Percentiles rank a stretch among this genome's conserved stretches.
These are phyloP conservation scores for Chymomyza costata DNA, from an alignment of 1,140 invertebrate species.

Conservation along the genomic window DNA sequence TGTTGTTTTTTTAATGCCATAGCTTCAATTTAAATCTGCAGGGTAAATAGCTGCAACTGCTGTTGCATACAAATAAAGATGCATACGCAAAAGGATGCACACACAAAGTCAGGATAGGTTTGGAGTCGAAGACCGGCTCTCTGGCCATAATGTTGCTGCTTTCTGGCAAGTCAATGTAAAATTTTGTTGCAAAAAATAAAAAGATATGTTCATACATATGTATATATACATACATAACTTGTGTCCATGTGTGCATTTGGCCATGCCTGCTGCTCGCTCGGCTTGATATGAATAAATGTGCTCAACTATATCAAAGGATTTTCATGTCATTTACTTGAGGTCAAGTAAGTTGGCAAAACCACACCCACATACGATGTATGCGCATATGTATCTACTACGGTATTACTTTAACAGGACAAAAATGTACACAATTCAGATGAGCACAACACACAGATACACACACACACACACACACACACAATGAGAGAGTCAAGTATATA, in stretches of 20 bases:
- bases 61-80: background rate
- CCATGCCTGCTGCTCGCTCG: too few species aligned
- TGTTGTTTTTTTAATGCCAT: too few species aligned
- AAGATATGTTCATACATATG: background rate
- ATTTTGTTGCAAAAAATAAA: constrained; percentile 38
- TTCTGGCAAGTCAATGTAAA: constrained; percentile 22
- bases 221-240: constrained; percentile 53
- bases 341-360: constrained; percentile 34
- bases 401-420: background rate
- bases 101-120: too few species aligned
- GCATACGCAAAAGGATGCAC: too few species aligned
- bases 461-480: constrained; percentile 6
- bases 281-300: constrained; percentile 57
- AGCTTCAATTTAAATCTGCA: constrained; percentile 21
- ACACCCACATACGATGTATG: constrained; percentile 1
- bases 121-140: too few species aligned
- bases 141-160: constrained; percentile 5
- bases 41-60: constrained; percentile 11
- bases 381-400: too few species aligned
- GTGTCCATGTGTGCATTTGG: constrained; percentile 18
- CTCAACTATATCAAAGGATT: constrained; percentile 53
- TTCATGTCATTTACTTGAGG: constrained; percentile 55
- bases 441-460: constrained; percentile 13
- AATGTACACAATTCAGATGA: background rate
- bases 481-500: background rate